A percentile compares a stretch with the other conserved stretches of the same genome.
Conservation (phyloP, 2,113 vertebrate species). For the Pachyramphus minor region DNA sequence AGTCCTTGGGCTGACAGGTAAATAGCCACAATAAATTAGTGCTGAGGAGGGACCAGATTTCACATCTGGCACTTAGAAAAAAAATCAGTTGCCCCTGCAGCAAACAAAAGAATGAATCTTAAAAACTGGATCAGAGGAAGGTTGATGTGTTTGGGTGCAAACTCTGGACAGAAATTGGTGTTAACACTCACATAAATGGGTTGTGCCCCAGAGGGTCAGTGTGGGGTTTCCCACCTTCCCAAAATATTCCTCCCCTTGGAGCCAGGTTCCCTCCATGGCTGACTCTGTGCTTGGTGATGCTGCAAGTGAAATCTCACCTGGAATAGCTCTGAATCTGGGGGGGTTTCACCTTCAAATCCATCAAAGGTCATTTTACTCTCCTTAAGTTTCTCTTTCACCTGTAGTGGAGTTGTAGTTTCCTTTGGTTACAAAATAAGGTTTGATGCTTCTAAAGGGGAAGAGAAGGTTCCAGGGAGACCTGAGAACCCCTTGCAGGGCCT, state of each 20-base stretch:
- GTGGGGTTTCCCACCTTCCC: neutral
- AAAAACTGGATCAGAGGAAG: neutral
- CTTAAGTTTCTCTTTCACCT: neutral
- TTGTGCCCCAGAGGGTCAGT: neutral
- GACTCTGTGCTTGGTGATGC: neutral
- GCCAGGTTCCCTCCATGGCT: rapidly evolving
- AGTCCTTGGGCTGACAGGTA: neutral
- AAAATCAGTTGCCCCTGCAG: neutral
- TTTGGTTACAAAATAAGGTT: neutral
- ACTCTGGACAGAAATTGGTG: neutral
- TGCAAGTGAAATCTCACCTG: rapidly evolving
- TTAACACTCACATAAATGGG: neutral
- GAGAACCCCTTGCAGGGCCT: neutral
- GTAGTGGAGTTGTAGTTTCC: neutral
- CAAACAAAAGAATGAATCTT: neutral
- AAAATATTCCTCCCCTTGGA: neutral
- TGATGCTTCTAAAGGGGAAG: neutral
- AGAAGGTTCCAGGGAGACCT: neutral
- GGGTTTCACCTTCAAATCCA: neutral
- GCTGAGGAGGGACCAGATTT: neutral
- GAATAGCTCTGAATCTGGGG: neutral
- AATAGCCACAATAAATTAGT: neutral
- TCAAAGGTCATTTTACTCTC: neutral
- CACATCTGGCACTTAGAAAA: neutral
- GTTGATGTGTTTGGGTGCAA: neutral